These are phyloP conservation scores for Drosophila siamana DNA, from an alignment of 2,888 invertebrate species.

Conservation along the genomic window DNA sequence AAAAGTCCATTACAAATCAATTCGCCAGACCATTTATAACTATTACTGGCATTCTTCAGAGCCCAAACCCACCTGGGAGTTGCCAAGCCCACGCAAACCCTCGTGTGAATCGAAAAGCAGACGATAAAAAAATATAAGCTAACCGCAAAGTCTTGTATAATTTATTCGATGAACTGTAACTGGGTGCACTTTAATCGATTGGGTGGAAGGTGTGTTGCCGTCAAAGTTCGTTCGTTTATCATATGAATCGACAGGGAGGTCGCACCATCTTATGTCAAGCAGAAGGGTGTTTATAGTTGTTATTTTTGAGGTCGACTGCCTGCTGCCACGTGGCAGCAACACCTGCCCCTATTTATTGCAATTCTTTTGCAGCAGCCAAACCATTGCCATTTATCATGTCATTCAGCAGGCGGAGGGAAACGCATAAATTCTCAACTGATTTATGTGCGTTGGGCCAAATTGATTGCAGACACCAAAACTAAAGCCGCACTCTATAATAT, in stretches of 20 bases:
- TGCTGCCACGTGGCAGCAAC: constrained; percentile 63
- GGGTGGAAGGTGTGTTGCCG: constrained; percentile 25
- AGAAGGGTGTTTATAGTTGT: constrained; percentile 5
- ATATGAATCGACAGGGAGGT: constrained; percentile 47
- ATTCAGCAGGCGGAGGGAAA: constrained; percentile 18
- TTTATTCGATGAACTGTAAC: constrained; percentile 39
- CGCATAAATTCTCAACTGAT: constrained; percentile 52
- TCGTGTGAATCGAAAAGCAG: not conserved
- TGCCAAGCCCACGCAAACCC: not conserved
- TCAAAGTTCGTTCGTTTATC: constrained; percentile 37
- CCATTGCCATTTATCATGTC: constrained; percentile 66
- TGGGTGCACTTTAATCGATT: constrained; percentile 57
- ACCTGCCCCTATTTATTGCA: constrained; percentile 47
- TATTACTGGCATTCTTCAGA: constrained; percentile 21
- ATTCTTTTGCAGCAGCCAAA: constrained; percentile 30
- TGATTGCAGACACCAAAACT: constrained; percentile 49
- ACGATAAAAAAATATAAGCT: constrained; percentile 11
- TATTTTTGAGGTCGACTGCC: constrained; percentile 14
- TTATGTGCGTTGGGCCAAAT: constrained; percentile 55
- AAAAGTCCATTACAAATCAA: constrained; percentile 59
- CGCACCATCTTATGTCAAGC: constrained; percentile 30
- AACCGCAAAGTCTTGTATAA: constrained; percentile 51
- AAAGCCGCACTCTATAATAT: constrained; percentile 28
- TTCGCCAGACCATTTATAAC: constrained; percentile 51
- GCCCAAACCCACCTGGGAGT: constrained; percentile 23